phyloP scores from a whole-genome alignment of 2,797 vertebrate genomes.

The Myotis pilosus region DNA sequence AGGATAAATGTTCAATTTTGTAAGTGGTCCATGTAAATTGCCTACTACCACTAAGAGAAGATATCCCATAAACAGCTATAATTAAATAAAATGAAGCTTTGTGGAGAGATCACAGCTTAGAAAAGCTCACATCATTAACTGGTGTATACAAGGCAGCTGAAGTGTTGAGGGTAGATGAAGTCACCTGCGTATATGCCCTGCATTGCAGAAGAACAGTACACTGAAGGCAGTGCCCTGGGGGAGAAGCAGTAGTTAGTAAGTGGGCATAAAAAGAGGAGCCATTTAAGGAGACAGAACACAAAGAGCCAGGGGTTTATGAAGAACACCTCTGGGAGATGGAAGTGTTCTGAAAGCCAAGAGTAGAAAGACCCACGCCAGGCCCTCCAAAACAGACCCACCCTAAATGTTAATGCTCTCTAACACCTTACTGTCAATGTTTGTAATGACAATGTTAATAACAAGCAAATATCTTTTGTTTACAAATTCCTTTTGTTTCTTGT shows the following conservation, averaged over 20 bases:
- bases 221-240: neutral
- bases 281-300: neutral
- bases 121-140: neutral
- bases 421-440: neutral
- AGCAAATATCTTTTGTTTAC: neutral
- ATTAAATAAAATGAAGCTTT: neutral
- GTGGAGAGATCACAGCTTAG: neutral
- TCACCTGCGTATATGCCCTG: neutral
- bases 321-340: neutral
- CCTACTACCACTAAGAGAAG: neutral
- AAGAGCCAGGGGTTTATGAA: neutral
- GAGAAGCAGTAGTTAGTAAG: neutral
- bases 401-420: neutral
- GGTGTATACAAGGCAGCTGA: neutral
- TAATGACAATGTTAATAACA: neutral
- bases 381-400: neutral
- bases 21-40: neutral
- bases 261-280: neutral
- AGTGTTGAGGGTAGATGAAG: neutral
- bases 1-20: neutral
- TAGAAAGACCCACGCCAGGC: neutral
- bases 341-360: neutral
- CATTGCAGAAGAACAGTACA: neutral
- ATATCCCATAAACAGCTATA: neutral
- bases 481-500: neutral